Evolutionary conservation across 2,797 vertebrate species (phyloP).

Genomic region (Cuculus canorus): DNA sequence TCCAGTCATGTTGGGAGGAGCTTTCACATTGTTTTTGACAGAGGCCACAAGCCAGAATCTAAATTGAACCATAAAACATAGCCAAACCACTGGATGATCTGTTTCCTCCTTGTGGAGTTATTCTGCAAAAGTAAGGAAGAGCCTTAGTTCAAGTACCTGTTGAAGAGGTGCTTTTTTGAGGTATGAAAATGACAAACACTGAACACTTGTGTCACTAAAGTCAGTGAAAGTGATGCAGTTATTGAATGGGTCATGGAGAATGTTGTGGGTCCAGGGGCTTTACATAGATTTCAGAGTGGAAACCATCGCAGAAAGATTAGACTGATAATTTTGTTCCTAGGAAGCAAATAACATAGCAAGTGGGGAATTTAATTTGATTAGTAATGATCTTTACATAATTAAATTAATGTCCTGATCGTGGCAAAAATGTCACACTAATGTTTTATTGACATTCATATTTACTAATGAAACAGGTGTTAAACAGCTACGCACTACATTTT

Average conservation of each 20-base stretch:
- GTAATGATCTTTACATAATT: slow-evolving; percentile 44
- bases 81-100: not conserved
- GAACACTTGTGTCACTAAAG: not conserved
- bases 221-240: not conserved
- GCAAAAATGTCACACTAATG: slow-evolving; percentile 65
- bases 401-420: slow-evolving; percentile 52
- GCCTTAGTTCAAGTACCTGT: not conserved
- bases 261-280: not conserved
- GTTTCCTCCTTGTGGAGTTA: not conserved
- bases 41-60: not conserved
- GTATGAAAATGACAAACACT: rapidly evolving
- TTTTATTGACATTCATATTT: slow-evolving; percentile 47
- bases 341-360: slow-evolving; percentile 17
- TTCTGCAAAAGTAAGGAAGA: not conserved
- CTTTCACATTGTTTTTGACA: not conserved
- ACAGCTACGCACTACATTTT: rapidly evolving
- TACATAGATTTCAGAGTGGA: not conserved
- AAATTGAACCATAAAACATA: not conserved
- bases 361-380: slow-evolving; percentile 51
- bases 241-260: not conserved
- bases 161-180: not conserved
- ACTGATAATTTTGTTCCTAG: not conserved
- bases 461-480: not conserved
- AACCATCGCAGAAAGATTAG: not conserved
- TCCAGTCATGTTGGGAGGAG: not conserved